Percentiles rank a stretch among this genome's conserved stretches.
These are phyloP conservation scores for Lepus timidus DNA, from an alignment of 2,113 vertebrate genomes.

Conservation along the genomic window DNA sequence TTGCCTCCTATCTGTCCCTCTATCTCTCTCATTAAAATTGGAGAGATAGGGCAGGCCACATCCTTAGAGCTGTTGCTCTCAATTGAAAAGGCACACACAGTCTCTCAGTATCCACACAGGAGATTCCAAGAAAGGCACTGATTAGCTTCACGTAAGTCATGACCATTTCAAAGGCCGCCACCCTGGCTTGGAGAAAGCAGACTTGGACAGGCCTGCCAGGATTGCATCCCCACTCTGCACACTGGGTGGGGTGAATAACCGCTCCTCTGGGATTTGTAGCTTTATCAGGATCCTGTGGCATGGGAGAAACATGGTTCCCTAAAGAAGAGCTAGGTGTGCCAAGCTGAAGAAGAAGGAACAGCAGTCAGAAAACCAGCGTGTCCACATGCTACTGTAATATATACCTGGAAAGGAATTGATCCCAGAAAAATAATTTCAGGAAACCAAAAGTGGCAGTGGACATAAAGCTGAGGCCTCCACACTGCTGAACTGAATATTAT, in stretches of 20 bases:
- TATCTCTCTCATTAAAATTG: background rate
- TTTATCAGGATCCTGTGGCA: no score
- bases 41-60: background rate
- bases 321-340: background rate
- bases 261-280: background rate
- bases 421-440: background rate
- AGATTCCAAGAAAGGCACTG: background rate
- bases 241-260: background rate
- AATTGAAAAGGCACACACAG: background rate
- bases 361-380: background rate
- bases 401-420: background rate
- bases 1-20: background rate
- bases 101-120: background rate
- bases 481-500: background rate
- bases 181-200: background rate
- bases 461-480: background rate
- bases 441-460: conserved; percentile 1
- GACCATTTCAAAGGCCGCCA: background rate
- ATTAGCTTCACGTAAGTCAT: background rate
- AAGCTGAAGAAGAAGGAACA: background rate
- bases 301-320: background rate
- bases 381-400: background rate
- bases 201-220: no score
- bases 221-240: background rate
- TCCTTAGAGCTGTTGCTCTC: background rate